Evolutionary conservation across 2,888 invertebrate genomes (phyloP), one percentile per base, ranked within the genome.

Genomic region (Ochropacha duplaris): DNA sequence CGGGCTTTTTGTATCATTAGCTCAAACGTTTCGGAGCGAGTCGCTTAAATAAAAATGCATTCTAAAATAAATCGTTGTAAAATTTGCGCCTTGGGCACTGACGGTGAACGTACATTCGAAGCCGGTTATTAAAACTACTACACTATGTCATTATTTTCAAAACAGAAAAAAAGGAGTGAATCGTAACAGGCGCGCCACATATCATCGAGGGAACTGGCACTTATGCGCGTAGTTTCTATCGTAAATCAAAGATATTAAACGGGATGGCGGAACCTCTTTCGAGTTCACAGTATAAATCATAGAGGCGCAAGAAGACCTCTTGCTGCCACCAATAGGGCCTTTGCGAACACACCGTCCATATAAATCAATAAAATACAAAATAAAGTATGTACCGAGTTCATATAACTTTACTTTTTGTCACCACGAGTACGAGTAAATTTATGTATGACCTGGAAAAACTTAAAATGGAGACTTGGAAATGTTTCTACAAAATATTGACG

Each of bases 211-310:
- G 83, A 87, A 86, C 88, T 88, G 88, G 90, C 87, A 88, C 87
- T 90, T 91, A 90, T 85, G 83, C 85, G 84, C 81, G 87, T 88
- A 89, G 90, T 90, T 89, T 90, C 90, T 89, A 88, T 89, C 92
- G 90, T 92, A 92, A 92, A 92, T 92, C 92, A 92, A 91, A 90
- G 84, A 92, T 92, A 92, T 92, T 92, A 92, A 92, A 91, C 88
- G 84, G 86, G 84, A 89, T 86, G 89, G 88, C 86, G 89, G 91
- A 88, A 90, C 91, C 91, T 92, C 92, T 90, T 91, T 90, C 83
- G 84, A 90, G 92, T 90, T 91, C 90, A 88, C 89, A 90, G 82
- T 86, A 90, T 92, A 92, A 92, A 92, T 92, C 92, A 91, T 77
- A 72, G 74, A 86, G 84, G 85, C 87, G 85, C 83, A 86, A 87